Evolutionary conservation across 2,888 invertebrate species (phyloP), one percentile per base, ranked within the genome.

Genomic region (Nomada ferruginata): DNA sequence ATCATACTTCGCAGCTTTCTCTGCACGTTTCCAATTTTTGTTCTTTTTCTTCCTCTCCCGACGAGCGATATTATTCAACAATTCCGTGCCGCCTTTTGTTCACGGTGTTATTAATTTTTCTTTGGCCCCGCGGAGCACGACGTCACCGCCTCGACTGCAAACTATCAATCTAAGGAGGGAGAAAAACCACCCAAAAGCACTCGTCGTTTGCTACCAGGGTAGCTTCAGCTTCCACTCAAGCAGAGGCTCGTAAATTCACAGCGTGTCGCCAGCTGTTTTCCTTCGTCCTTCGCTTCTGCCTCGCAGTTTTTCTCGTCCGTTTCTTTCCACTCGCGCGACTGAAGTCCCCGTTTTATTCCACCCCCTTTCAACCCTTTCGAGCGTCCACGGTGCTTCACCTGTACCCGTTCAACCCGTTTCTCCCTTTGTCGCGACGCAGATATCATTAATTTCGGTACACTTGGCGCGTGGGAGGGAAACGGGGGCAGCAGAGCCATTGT

Each of bases 381-480:
- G 36, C 18, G 60, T 55, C 53, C 52, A 18, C n/a, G 44, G 36
- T 26, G 53, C 20, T 15, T 10, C 23, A 10, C 55, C 47, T 23
- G 7, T 23, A 69, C 50, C 53, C 52, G 23, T 77, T 60, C 72
- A 44, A 36, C 42, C 70, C 69, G 60, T 76, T 72, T 80, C 60
- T 47, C 57, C 68, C 84, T 83, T 79, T 85, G 85, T 85, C 78
- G 47, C 75, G 57, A 61, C 83, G 53, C 68, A 76, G 83, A 85
- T 86, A 86, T 85, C 85, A 86, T 86, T 85, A 86, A 86, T 86
- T 86, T 79, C 85, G 76, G 82, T 85, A 75, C 84, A 82, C 84
- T 76, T 84, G 79, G 64, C 65, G 69, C 76, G 66, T 13, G 52
- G 72, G 52, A 20, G 60, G 61, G 71, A 68, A 44, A 72, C 44